phyloP scores from a whole-genome alignment of 2,113 vertebrate species.

The Corythoichthys intestinalis region DNA sequence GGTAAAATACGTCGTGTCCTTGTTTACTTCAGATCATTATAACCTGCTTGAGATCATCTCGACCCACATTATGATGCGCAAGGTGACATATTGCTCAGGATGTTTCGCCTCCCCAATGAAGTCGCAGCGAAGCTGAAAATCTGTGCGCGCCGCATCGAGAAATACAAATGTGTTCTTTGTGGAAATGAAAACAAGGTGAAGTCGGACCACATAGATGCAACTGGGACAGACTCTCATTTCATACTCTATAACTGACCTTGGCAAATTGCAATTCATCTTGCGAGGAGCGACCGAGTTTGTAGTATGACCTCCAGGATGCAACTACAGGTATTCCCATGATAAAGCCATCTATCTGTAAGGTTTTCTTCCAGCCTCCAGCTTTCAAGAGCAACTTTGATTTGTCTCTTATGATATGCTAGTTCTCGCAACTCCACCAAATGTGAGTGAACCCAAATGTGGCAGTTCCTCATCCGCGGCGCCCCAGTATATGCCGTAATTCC shows the following conservation, averaged over 20 bases:
- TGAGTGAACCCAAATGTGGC: constrained; percentile 31
- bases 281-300: constrained; percentile 44
- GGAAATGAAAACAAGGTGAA: constrained; percentile 23
- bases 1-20: background rate
- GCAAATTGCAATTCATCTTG: constrained; percentile 55
- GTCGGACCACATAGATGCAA: background rate
- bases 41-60: constrained; percentile 6
- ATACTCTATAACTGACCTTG: constrained; percentile 32
- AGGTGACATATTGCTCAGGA: constrained; percentile 5
- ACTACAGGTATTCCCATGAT: constrained; percentile 49
- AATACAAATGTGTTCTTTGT: constrained; percentile 17
- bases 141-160: constrained; percentile 5
- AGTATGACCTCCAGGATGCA: constrained; percentile 53
- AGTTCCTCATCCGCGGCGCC: constrained; percentile 42
- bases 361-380: constrained; percentile 43
- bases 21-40: constrained; percentile 6
- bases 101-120: constrained; percentile 9
- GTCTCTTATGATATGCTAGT: constrained; percentile 46
- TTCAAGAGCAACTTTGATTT: constrained; percentile 46
- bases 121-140: constrained; percentile 6
- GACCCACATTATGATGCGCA: background rate
- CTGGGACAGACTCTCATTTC: constrained; percentile 16
- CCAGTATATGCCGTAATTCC: constrained; percentile 34
- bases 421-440: constrained; percentile 40
- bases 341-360: constrained; percentile 43